Base-by-base conservation (phyloP, 2,888 invertebrate species). In the Incurvaria masculella region DNA sequence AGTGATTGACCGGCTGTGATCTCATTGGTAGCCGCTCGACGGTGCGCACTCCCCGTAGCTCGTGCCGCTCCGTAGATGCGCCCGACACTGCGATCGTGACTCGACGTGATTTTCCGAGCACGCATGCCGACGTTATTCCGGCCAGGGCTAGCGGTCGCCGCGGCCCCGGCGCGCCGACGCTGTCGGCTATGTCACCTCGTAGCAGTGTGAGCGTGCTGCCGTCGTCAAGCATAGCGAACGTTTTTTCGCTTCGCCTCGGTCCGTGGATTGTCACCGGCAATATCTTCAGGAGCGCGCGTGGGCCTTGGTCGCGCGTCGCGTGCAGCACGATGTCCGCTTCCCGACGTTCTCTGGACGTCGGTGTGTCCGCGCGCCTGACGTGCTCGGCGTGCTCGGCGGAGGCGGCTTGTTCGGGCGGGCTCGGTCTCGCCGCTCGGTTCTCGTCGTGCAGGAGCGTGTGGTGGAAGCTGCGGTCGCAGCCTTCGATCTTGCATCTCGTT, bases 201-300 rank as follows among this genome's bases (percentile, higher is more conserved):
- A 53, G 49, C 1, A 55, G 40, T 2, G 49, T 48, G 3, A 53
- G 48, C 17, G 53, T 52, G 8, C 53, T 49, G 2, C 53, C 54
- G 45, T 50, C 52, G 40, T 55, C 55, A 1, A 54, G 45, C 2
- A 55, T 26, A 6, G 53, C 53, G 40, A 47, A 42, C 8, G 52
- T 51, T 2, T 21, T 42, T 1, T 53, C 21, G 6, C 17, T 44
- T 2, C 52, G 45, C 2, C 44, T 47, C 6, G 53, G 52, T 8
- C 56, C 53, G 26, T 47, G 47, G n/a, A 56, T 17, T 2, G 43
- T 52, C 1, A 56, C 48, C 2, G 53, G 53, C 17, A 54, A 50
- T 20, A 53, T 45, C 47, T 52, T 52, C 18, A 55, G 45, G n/a
- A n/a, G n/a, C n/a, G n/a, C n/a, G n/a, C n/a, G n/a, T n/a, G n/a